Evolutionary conservation across 1,140 invertebrate species (phyloP), one percentile per base, ranked within the genome.

Genomic region (Drosophila parvula): DNA sequence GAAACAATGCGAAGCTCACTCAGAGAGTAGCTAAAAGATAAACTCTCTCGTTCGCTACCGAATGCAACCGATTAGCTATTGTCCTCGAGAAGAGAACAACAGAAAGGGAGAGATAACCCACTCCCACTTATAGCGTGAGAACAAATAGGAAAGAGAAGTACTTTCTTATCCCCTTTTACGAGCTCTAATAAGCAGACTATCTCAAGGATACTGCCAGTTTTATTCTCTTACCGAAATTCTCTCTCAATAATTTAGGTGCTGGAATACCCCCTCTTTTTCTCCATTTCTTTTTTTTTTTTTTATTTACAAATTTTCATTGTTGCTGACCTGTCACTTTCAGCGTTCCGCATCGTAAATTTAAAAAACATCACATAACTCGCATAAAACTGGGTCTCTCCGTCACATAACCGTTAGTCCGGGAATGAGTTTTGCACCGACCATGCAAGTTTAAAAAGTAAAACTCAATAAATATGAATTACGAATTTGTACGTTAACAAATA

Each of bases 381-480:
- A 57, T 57, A 28, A 57, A 41, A 41, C 43, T 34, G 43, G 28
- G 57, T 34, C 43, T 22, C 57, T 50, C 18, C 12, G 43, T 34
- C 16, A 30, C 43, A 50, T 14, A 30, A 18, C 57, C 41, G 43
- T 50, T 59, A 48, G 43, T 32, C 11, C 11, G 57, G 22, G 43
- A 59, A 59, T 59, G 40, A 32, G 41, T 32, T 59, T 22, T 48
- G 16, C 16, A 48, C 28, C 16, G 28, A 22, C 30, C 57, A 51
- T 45, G 30, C 28, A 48, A 45, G 43, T 43, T 59, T 47, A 43
- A 65, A 64, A 53, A 61, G 32, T 48, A 47, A 51, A 78, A 59
- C 45, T 62, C 61, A 59, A 79, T 79, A 79, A 74, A 78, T 78
- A 79, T 67, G 78, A 79, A 78, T 59, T 74, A 78, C 61, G 63